Percentiles rank a stretch among this genome's conserved stretches.
These are phyloP conservation scores for Porphyrio hochstetteri DNA, from an alignment of 2,113 vertebrate species.

Conservation along the genomic window DNA sequence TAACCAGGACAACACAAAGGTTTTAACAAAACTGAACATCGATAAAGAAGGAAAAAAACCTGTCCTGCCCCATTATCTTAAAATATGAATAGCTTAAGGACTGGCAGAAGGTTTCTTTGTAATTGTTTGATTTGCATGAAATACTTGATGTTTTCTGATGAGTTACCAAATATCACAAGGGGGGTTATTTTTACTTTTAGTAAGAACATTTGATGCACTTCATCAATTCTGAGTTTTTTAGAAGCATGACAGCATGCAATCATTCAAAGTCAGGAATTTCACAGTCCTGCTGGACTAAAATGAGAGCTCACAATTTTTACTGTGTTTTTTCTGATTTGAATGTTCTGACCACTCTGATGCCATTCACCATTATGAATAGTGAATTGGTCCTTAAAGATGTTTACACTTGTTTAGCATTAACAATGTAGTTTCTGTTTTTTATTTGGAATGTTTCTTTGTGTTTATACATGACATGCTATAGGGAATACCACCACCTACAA, in stretches of 20 bases:
- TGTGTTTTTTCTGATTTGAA: background rate
- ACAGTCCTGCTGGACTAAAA: background rate
- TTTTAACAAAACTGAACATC: background rate
- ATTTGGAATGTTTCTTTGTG: background rate
- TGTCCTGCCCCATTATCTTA: background rate
- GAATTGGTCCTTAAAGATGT: background rate
- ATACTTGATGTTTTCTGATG: background rate
- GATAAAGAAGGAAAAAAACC: background rate
- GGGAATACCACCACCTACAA: background rate
- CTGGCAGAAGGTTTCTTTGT: background rate
- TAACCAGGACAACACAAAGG: slow-evolving; percentile 36
- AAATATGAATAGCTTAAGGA: background rate
- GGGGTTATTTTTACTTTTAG: background rate
- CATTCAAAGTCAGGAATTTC: background rate
- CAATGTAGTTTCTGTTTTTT: background rate
- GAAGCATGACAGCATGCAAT: background rate
- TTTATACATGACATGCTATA: background rate
- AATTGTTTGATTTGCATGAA: background rate
- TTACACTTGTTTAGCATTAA: background rate
- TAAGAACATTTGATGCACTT: background rate
- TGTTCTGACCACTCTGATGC: background rate
- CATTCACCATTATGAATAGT: background rate
- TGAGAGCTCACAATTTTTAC: background rate
- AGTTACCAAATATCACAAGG: background rate
- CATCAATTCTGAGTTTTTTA: background rate